Conservation (phyloP, 2,113 vertebrate species). For the Tylochromis polylepis region DNA sequence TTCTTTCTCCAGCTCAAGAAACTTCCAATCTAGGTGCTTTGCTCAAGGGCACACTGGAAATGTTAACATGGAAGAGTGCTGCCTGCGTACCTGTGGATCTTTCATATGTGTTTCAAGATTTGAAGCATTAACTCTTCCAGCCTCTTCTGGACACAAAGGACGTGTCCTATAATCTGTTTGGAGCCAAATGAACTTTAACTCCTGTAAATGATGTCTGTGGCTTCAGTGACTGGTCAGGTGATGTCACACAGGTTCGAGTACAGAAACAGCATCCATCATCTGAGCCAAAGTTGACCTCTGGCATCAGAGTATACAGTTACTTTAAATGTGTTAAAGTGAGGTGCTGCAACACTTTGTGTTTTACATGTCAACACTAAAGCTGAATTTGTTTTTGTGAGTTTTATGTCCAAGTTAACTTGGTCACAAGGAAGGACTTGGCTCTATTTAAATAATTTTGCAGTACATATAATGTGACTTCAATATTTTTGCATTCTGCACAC, state of each 20-base stretch:
- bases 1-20: not conserved
- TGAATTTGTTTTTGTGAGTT: not conserved
- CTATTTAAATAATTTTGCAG: not conserved
- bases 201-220: not conserved
- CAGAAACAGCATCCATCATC: not conserved
- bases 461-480: accelerated
- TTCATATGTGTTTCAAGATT: not conserved
- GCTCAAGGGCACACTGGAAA: accelerated
- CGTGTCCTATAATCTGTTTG: accelerated
- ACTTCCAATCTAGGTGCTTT: not conserved
- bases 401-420: not conserved
- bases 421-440: not conserved
- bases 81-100: accelerated
- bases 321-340: accelerated
- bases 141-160: not conserved
- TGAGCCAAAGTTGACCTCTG: not conserved
- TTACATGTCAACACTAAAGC: not conserved
- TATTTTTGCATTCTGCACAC: not conserved
- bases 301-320: not conserved
- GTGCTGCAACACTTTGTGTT: not conserved
- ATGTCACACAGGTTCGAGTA: not conserved
- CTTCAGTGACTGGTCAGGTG: not conserved
- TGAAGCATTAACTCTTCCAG: not conserved
- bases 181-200: not conserved
- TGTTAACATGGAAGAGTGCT: not conserved